phyloP scores from a whole-genome alignment of 2,888 invertebrate species.

The Eupithecia inturbata region DNA sequence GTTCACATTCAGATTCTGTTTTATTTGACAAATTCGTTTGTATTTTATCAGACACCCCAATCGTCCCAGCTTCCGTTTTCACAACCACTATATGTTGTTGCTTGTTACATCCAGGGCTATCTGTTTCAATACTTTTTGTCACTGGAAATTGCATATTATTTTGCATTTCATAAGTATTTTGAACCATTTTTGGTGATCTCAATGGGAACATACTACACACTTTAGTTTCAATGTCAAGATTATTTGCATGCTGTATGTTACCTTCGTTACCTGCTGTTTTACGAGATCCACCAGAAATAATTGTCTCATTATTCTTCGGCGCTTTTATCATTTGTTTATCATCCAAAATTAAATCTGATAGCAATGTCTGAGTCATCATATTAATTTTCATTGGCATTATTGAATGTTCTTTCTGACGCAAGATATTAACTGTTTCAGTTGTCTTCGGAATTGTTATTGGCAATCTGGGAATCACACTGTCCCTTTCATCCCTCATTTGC shows the following conservation, averaged over 20 bases:
- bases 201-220: constrained; percentile 3
- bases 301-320: background rate
- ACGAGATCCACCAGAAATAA: background rate
- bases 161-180: background rate
- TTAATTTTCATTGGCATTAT: background rate
- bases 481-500: background rate
- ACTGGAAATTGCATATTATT: background rate
- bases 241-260: background rate
- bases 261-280: background rate
- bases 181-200: background rate
- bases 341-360: too few relatives aligned
- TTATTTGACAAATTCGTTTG: background rate
- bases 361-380: background rate
- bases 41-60: background rate
- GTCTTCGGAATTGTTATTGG: background rate
- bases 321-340: background rate
- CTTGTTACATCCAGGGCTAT: constrained; percentile 5
- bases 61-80: background rate
- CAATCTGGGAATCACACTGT: background rate
- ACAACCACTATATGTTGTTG: background rate
- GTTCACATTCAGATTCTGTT: background rate
- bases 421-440: background rate
- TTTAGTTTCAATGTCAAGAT: background rate
- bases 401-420: background rate
- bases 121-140: constrained; percentile 8